Evolutionary conservation across 2,797 vertebrate genomes (phyloP).

Genomic region (Lepus oiostolus): DNA sequence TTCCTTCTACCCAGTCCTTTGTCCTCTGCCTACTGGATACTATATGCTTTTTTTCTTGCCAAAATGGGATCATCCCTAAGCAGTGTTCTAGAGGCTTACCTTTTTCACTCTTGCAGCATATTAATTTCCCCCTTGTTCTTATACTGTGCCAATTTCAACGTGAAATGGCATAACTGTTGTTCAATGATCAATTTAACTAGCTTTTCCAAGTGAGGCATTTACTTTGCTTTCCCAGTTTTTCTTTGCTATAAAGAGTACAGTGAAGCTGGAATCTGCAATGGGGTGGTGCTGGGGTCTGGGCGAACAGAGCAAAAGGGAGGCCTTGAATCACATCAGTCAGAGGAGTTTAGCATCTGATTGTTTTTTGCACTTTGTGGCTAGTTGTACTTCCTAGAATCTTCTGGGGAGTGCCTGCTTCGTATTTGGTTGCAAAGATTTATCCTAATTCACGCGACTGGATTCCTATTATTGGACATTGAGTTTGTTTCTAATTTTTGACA

Average conservation of each 20-base stretch:
- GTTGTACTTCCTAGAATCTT: slow-evolving; percentile 16
- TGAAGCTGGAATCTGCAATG: slow-evolving; percentile 3
- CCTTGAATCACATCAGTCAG: background rate
- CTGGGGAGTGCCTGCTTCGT: slow-evolving; percentile 21
- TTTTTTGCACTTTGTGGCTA: background rate
- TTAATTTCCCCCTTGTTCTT: background rate
- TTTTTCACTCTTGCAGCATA: slow-evolving; percentile 26
- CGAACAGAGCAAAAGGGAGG: background rate
- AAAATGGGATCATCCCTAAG: slow-evolving; percentile 18
- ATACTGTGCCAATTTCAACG: slow-evolving; percentile 25
- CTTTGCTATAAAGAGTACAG: slow-evolving; percentile 37
- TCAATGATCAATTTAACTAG: slow-evolving; percentile 44
- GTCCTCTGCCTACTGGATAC: background rate
- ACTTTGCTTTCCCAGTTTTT: slow-evolving; percentile 42
- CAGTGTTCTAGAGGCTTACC: slow-evolving; percentile 41
- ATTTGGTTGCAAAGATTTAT: slow-evolving; percentile 26
- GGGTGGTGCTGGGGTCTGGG: background rate
- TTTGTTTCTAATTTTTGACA: slow-evolving; percentile 56
- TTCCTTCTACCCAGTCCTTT: background rate
- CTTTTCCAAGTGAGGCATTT: slow-evolving; percentile 43
- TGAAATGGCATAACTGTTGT: slow-evolving; percentile 9
- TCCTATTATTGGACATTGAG: slow-evolving; percentile 49
- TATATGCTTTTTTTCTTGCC: slow-evolving; percentile 15
- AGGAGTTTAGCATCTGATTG: background rate
- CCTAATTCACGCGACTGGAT: slow-evolving; percentile 52